Percentiles rank a stretch among this genome's conserved stretches.
These are phyloP conservation scores for Sceloporus undulatus DNA, from an alignment of 2,113 vertebrate genomes.

Conservation along the genomic window DNA sequence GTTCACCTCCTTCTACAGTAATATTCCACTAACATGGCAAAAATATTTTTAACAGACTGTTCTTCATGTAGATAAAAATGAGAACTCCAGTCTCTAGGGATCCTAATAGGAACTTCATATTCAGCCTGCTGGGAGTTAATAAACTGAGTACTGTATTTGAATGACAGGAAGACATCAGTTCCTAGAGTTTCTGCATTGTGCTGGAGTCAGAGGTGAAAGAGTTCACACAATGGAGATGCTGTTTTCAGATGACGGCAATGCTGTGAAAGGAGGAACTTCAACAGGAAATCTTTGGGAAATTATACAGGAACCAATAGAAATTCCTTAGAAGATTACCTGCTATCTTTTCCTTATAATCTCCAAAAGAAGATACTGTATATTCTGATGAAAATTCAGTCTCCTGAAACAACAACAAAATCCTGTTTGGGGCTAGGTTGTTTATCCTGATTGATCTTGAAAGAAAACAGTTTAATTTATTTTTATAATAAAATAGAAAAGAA, in stretches of 20 bases:
- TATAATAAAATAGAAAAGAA: background rate
- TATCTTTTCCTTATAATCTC: slow-evolving; percentile 43
- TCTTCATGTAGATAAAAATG: slow-evolving; percentile 19
- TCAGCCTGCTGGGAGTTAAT: slow-evolving; percentile 24
- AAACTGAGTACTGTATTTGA: slow-evolving; percentile 64
- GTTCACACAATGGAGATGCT: slow-evolving; percentile 71
- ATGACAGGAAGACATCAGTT: slow-evolving; percentile 74
- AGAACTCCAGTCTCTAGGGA: slow-evolving; percentile 36
- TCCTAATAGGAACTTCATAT: slow-evolving; percentile 11
- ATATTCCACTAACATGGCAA: slow-evolving; percentile 31
- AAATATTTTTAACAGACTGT: slow-evolving; percentile 16
- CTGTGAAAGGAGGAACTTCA: slow-evolving; percentile 72
- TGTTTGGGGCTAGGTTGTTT: background rate
- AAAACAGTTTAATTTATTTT: too few relatives aligned
- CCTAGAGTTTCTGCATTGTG: slow-evolving; percentile 68
- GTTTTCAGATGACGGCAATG: slow-evolving; percentile 59
- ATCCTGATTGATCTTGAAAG: background rate
- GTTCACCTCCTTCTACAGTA: slow-evolving; percentile 15
- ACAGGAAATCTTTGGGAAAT: slow-evolving; percentile 73
- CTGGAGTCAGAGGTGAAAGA: slow-evolving; percentile 55
- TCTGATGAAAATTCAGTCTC: slow-evolving; percentile 9
- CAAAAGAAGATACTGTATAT: slow-evolving; percentile 33
- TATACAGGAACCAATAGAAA: slow-evolving; percentile 74
- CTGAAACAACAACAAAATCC: background rate
- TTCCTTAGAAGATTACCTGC: slow-evolving; percentile 58